Evolutionary conservation across 2,888 invertebrate species (phyloP), one percentile per base, ranked within the genome.

Genomic region (Trichopoda pennipes): DNA sequence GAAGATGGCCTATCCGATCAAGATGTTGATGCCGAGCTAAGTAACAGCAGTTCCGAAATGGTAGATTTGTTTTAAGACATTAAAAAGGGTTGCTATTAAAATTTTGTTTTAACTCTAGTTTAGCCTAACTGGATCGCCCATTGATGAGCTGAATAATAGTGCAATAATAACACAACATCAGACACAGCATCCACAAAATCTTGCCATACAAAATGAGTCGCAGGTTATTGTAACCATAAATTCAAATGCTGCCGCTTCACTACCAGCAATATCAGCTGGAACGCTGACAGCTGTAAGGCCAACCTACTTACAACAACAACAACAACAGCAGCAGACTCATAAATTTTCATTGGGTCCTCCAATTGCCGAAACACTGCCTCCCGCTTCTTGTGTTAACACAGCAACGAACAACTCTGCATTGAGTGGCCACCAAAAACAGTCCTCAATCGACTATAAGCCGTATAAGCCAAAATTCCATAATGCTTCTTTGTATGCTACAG

Each of bases 381-480:
- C 87, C 17, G 84, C 87, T 23, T 84, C 74, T 21, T 44, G 35
- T 21, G 35, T 53, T 55, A 53, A 63, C 12, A 85, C 86, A 44
- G 70, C 56, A 81, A 35, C 44, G 3, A 81, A 68, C 49, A 51
- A 55, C 53, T 49, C 21, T 16, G 58, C 74, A 55, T 42, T 58
- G 21, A 51, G 28, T 51, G 85, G 86, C 49, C 85, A 86, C 56
- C 86, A 87, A 83, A 86, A 88, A 84, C 93, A 92, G 90, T 86
- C 87, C 89, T 86, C 88, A 38, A 86, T 89, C n/a, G 90, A 90
- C 88, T 92, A 88, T 91, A 93, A 92, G 88, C 93, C 89, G 92
- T 95, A 95, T 87, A 95, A 95, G 90, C 95, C 95, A 76, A 95
- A 95, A 91, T 95, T 95, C 88, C 94, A 94, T 85, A 94, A 94